phyloP scores from a whole-genome alignment of 2,888 invertebrate genomes.

The Limnephilus marmoratus region DNA sequence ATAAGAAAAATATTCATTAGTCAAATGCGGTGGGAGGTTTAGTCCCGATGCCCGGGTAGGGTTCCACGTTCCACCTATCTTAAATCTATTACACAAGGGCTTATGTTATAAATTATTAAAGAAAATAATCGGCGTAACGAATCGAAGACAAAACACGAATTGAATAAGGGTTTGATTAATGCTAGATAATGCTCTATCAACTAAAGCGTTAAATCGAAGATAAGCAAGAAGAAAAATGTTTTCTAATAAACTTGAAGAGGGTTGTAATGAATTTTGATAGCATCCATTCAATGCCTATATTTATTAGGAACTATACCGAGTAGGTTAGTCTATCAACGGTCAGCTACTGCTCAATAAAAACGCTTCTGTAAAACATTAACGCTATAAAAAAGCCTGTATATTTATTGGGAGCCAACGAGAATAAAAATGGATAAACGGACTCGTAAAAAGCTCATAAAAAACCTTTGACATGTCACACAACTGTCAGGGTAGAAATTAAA shows the following conservation, averaged over 20 bases:
- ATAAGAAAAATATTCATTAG: constrained; percentile 51
- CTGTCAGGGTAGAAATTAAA: constrained; percentile 43
- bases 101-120: not conserved
- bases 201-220: not conserved
- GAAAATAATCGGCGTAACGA: not conserved
- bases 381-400: constrained; percentile 20
- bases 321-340: not conserved
- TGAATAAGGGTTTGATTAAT: not conserved
- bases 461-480: constrained; percentile 53
- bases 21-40: constrained; percentile 41
- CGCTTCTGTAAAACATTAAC: not conserved
- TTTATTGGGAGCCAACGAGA: constrained; percentile 31
- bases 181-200: not conserved
- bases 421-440: constrained; percentile 48
- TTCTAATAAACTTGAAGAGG: not conserved
- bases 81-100: constrained; percentile 19
- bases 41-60: not conserved
- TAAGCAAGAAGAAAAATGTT: too few species aligned
- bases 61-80: not conserved
- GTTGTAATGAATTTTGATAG: not conserved
- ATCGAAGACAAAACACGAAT: not conserved
- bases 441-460: constrained; percentile 46
- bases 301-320: not conserved
- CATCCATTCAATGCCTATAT: not conserved
- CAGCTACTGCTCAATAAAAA: constrained; percentile 7